Evolutionary conservation across 1,140 invertebrate genomes (phyloP).

Genomic region (Schlechtendalia chinensis): DNA sequence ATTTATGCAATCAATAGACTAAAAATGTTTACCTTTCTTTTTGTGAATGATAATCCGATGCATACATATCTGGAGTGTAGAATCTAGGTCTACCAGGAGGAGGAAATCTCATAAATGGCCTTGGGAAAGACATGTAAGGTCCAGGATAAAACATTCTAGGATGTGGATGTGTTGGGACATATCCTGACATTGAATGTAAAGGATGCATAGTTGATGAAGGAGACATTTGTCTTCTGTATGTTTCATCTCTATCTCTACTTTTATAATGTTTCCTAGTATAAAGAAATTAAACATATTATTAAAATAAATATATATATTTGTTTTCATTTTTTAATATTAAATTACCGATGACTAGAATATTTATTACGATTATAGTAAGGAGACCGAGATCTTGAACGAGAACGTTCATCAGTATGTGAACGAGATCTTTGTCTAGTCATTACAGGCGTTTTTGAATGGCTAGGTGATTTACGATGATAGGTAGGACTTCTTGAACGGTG

Average conservation of each 20-base stretch:
- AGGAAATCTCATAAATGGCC: conserved; percentile 29
- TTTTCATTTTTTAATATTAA: neutral
- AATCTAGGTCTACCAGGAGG: conserved; percentile 15
- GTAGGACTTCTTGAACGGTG: conserved; percentile 20
- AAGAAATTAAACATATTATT: neutral
- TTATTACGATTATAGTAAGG: conserved; percentile 37
- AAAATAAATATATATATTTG: too few species aligned
- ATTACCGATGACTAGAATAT: conserved; percentile 41
- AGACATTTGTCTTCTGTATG: conserved; percentile 36
- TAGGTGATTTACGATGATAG: conserved; percentile 6
- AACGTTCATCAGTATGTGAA: conserved; percentile 19
- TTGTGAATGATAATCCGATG: conserved; percentile 14
- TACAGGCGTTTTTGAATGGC: too few species aligned
- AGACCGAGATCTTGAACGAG: conserved; percentile 41
- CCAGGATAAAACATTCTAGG: conserved; percentile 41
- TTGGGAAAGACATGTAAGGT: conserved; percentile 41
- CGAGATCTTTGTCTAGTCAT: neutral
- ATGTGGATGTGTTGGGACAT: conserved; percentile 22
- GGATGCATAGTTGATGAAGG: neutral
- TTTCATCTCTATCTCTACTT: conserved; percentile 39
- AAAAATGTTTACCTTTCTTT: conserved; percentile 20
- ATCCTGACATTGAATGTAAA: conserved; percentile 23
- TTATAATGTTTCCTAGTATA: conserved; percentile 22
- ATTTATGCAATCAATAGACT: neutral
- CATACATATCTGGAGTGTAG: conserved; percentile 33